Evolutionary conservation across 2,113 vertebrate genomes (phyloP), one percentile per base, ranked within the genome.

Genomic region (Manacus vitellinus): DNA sequence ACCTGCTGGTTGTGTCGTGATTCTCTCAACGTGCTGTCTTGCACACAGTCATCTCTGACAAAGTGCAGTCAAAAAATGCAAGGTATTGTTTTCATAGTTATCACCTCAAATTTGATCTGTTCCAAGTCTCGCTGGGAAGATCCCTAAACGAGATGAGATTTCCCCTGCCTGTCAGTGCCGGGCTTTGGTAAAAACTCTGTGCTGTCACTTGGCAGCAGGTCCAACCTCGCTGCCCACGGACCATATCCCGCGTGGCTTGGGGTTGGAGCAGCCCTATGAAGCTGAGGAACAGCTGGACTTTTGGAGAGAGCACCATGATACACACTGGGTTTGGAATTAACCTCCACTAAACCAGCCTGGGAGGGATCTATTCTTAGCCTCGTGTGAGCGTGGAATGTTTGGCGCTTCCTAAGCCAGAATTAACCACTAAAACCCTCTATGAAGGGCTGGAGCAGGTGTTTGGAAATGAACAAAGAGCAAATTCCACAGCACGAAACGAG

Each of bases 161-260:
- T 61, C 1, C 12, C 20, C 5, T 8, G 18, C 19, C 35, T 88
- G 47, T 37, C 24, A 12, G 5, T 1, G 14, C 18, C 58, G 54
- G 68, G 4, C 37, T 88, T 49, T 3, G n/a, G 8, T 39, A 9
- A 14, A 44, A 68, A 13, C 47, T 54, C 61, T 52, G 43, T 44
- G 5, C 49, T 33, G 15, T 44, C 5, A 14, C 14, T 56, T 14
- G 35, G 70, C 58, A 67, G 66, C 16, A 61, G 44, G 28, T 62
- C 20, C 41, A 16, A 8, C 30, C 31, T 61, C 0, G 0, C 37
- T 61, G 73, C 30, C 51, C 17, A 1, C 1, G 27, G 28, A 27
- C 16, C 4, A 0, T 22, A 5, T 47, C 66, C 56, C 8, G 0
- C 1, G 1, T 1, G 31, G 27, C 17, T 25, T 2, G 2, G 28